These are phyloP conservation scores for Eumeta japonica DNA, from an alignment of 1,140 invertebrate genomes.

Conservation along the genomic window DNA sequence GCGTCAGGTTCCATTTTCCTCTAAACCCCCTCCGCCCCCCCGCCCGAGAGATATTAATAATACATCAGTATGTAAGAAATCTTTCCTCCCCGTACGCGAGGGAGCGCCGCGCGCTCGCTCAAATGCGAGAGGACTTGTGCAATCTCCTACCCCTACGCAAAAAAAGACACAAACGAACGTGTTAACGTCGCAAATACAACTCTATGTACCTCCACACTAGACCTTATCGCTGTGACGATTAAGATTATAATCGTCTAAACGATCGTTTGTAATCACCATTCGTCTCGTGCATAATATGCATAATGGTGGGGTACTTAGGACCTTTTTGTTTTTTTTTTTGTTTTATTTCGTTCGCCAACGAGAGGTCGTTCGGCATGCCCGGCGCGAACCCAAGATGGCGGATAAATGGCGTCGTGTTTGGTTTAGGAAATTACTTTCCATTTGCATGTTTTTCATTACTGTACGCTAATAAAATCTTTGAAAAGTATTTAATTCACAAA, in stretches of 20 bases:
- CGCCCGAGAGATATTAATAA: constrained; percentile 42
- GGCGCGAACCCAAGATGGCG: constrained; percentile 47
- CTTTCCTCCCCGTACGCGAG: constrained; percentile 26
- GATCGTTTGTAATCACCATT: constrained; percentile 37
- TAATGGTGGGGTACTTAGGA: constrained; percentile 41
- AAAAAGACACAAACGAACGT: constrained; percentile 21
- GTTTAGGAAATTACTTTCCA: too few species aligned
- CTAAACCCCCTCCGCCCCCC: constrained; percentile 25
- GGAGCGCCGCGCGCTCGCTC: constrained; percentile 7
- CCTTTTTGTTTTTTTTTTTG: constrained; percentile 18
- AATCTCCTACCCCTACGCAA: constrained; percentile 34
- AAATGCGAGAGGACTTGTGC: too few species aligned
- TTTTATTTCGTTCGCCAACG: too few species aligned
- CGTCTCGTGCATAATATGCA: constrained; percentile 47
- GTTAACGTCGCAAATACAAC: not conserved
- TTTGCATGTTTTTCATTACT: too few species aligned
- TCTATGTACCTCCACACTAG: not conserved
- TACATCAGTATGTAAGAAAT: constrained; percentile 50
- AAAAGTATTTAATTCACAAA: too few species aligned
- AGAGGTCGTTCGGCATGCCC: constrained; percentile 45
- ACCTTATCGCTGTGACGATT: not conserved
- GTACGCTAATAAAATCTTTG: too few species aligned
- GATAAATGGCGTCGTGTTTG: constrained; percentile 4
- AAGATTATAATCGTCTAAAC: not conserved
- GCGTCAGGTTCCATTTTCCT: constrained; percentile 29